Evolutionary conservation across 2,797 vertebrate species (phyloP).

Genomic region (Lindbergichthys nudifrons): DNA sequence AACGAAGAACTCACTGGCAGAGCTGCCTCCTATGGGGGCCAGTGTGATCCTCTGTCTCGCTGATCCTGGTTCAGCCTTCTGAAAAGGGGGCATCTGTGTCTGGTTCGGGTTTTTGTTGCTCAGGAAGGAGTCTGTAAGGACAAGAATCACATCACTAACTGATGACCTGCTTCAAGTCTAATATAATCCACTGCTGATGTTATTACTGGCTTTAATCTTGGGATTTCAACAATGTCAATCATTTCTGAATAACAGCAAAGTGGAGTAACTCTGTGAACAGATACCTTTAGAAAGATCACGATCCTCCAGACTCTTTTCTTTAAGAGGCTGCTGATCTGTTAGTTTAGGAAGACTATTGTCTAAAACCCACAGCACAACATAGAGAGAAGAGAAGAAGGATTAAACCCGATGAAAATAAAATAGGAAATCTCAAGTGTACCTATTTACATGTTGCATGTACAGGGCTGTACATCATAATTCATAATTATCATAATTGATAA

Average conservation of each 20-base stretch:
- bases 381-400: constrained; percentile 26
- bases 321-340: constrained; percentile 80
- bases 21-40: constrained; percentile 78
- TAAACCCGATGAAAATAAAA: background rate
- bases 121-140: constrained; percentile 67
- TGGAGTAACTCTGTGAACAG: background rate
- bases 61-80: constrained; percentile 88
- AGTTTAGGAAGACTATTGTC: constrained; percentile 85
- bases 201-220: background rate
- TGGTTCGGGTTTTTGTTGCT: constrained; percentile 51
- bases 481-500: no score
- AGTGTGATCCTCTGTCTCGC: constrained; percentile 88
- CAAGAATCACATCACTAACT: constrained; percentile 1
- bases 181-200: background rate
- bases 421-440: background rate
- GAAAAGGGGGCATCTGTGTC: constrained; percentile 81
- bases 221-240: background rate
- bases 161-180: background rate
- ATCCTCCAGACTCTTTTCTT: constrained; percentile 73
- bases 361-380: constrained; percentile 65
- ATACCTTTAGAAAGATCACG: constrained; percentile 45
- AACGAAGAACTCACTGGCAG: constrained; percentile 81
- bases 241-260: background rate
- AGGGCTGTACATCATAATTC: no score
- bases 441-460: no score